A percentile compares a stretch with the other conserved stretches of the same genome.
Evolutionary conservation across 1,140 invertebrate genomes (phyloP).

Genomic region (Muscidifurax raptorellus): DNA sequence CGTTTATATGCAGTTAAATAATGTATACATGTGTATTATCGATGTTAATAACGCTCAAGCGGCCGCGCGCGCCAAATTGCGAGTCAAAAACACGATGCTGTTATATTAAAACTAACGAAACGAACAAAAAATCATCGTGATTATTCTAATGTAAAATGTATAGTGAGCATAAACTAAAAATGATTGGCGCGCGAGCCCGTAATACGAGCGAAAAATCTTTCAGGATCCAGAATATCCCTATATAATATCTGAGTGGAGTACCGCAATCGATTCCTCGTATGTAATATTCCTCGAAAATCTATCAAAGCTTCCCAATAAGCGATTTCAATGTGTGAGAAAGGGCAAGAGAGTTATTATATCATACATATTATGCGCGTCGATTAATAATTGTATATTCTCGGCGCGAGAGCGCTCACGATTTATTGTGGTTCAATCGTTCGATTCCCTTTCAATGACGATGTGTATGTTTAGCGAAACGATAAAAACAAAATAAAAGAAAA

Average conservation of each 20-base stretch:
- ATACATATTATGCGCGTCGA: slow-evolving; percentile 13
- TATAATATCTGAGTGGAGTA: slow-evolving; percentile 18
- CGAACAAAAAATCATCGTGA: not conserved
- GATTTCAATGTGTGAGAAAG: slow-evolving; percentile 9
- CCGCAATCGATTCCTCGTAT: slow-evolving; percentile 22
- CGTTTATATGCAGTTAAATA: slow-evolving; percentile 70
- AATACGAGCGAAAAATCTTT: not conserved
- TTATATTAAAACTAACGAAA: not conserved
- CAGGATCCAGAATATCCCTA: slow-evolving; percentile 10
- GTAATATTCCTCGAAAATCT: slow-evolving; percentile 39
- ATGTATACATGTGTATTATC: slow-evolving; percentile 54
- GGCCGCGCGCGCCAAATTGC: not conserved
- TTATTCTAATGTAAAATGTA: not conserved
- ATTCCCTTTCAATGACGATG: slow-evolving; percentile 46
- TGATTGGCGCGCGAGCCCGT: slow-evolving; percentile 27
- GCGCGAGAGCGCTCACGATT: slow-evolving; percentile 1
- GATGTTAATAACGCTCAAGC: slow-evolving; percentile 34
- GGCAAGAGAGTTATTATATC: not conserved
- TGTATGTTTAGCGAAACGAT: slow-evolving; percentile 48
- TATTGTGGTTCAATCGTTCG: slow-evolving; percentile 50
- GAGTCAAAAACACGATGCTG: not conserved
- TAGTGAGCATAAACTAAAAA: not conserved
- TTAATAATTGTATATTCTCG: not conserved
- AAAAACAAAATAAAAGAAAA: slow-evolving; percentile 3
- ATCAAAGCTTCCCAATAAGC: slow-evolving; percentile 31